Base-by-base conservation (phyloP, 2,888 invertebrate genomes). In the Ischnura elegans region DNA sequence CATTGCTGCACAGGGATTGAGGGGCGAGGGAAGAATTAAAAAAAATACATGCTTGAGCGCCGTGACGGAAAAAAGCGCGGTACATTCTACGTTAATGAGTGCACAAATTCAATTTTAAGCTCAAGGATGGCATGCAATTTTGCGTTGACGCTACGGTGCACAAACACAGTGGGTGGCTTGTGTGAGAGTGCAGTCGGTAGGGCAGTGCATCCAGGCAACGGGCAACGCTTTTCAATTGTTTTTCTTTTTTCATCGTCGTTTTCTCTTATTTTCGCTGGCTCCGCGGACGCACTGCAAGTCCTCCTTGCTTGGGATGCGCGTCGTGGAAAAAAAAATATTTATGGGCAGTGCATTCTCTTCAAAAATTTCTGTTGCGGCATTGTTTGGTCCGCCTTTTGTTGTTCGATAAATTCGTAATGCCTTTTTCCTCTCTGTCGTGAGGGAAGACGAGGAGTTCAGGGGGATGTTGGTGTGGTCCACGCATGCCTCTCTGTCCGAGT, bases 91-190 rank as follows among this genome's bases (percentile, higher is more conserved):
- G 29, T 36, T 76, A 36, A 76, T 76, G 29, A 76, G 36, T 76
- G 76, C 76, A 76, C 76, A 36, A 76, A 36, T 76, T 76, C 76
- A 76, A 76, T 76, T 76, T 76, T 36, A 0, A 76, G 76, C 76
- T 76, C 36, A 13, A 76, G 76, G 76, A 76, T 76, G 36, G 29
- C 36, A 36, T 76, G 36, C 76, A 76, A 6, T 76, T 76, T n/a
- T 36, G 36, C 36, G 76, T 10, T 76, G 76, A 76, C 76, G 36
- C 76, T 36, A 36, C 76, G 25, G 76, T n/a, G 3, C 76, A 76
- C 36, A 76, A 36, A 36, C 36, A n/a, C 66, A 66, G 29, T 66
- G 29, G n/a, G 29, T 10, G 66, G 66, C n/a, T n/a, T n/a, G n/a
- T n/a, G n/a, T n/a, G n/a, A n/a, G n/a, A n/a, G n/a, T 61, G 25